Percentiles rank a stretch among this genome's conserved stretches.
Conservation (phyloP, 2,113 vertebrate species). For the Pygoscelis adeliae region DNA sequence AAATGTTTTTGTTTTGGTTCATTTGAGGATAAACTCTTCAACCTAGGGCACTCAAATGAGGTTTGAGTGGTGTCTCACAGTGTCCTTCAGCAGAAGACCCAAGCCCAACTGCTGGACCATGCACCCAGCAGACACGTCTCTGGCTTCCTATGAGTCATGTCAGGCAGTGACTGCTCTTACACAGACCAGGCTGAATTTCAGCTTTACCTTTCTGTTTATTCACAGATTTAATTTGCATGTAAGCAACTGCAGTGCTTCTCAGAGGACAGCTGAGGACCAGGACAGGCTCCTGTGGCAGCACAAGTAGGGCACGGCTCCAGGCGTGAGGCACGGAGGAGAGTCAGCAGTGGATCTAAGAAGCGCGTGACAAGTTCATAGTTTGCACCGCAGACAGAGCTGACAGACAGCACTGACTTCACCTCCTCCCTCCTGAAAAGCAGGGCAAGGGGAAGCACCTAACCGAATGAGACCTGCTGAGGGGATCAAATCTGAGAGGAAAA, state of each 20-base stretch:
- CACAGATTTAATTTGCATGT: neutral
- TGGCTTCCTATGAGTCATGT: neutral
- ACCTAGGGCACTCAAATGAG: rapidly evolving
- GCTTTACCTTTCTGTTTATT: neutral
- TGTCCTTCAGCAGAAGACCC: neutral
- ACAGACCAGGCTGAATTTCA: neutral
- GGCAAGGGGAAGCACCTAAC: neutral
- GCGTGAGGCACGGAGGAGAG: neutral
- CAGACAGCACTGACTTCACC: neutral
- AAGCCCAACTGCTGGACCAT: neutral
- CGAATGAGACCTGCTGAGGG: neutral
- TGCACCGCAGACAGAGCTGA: neutral
- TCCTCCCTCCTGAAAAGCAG: neutral
- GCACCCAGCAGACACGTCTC: neutral
- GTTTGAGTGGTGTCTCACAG: neutral
- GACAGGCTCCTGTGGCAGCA: neutral
- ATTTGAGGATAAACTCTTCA: neutral
- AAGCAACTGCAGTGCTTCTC: neutral
- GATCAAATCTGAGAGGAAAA: neutral
- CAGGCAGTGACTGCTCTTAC: neutral
- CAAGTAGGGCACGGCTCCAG: neutral
- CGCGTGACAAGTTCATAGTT: neutral
- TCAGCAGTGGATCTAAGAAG: rapidly evolving
- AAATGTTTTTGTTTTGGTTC: neutral
- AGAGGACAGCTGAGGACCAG: neutral